Percentiles rank a stretch among this genome's conserved stretches.
These are phyloP conservation scores for Uloborus plumipes DNA, from an alignment of 2,888 invertebrate genomes.

Conservation along the genomic window DNA sequence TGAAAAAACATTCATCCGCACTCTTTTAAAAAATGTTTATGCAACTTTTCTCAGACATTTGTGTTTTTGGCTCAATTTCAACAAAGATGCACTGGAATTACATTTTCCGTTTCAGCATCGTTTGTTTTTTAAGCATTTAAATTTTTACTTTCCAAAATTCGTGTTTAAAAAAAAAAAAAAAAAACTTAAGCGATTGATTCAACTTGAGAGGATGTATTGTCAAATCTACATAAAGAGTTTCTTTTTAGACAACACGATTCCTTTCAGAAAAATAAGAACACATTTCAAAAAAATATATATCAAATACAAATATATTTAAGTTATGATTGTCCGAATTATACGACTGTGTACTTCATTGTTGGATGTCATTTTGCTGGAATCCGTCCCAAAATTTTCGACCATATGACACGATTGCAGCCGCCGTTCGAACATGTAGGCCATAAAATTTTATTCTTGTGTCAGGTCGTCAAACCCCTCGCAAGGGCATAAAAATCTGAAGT, in stretches of 20 bases:
- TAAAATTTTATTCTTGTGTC: slow-evolving; percentile 58
- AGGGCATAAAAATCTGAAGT: slow-evolving; percentile 53
- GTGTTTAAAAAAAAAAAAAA: too few species aligned
- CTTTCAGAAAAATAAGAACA: slow-evolving; percentile 9
- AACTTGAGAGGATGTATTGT: too few species aligned
- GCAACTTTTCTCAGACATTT: too few species aligned
- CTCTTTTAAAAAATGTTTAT: too few species aligned
- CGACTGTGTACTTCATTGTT: slow-evolving; percentile 48
- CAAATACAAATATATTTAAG: slow-evolving; percentile 4
- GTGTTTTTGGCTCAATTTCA: too few species aligned
- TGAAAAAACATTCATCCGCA: too few species aligned
- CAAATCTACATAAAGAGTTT: too few species aligned
- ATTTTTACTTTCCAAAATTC: neutral
- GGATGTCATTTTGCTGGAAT: slow-evolving; percentile 13
- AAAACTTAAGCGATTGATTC: slow-evolving; percentile 2
- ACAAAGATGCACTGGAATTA: too few species aligned
- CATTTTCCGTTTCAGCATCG: too few species aligned
- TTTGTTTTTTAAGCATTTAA: too few species aligned
- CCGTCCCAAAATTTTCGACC: slow-evolving; percentile 34
- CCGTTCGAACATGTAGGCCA: slow-evolving; percentile 44
- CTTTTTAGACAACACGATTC: neutral
- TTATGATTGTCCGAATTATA: slow-evolving; percentile 28
- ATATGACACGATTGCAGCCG: slow-evolving; percentile 47
- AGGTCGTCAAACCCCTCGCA: slow-evolving; percentile 49
- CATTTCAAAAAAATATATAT: too few species aligned